Conservation (phyloP, 2,797 vertebrate genomes). For the Clarias fuscus region DNA sequence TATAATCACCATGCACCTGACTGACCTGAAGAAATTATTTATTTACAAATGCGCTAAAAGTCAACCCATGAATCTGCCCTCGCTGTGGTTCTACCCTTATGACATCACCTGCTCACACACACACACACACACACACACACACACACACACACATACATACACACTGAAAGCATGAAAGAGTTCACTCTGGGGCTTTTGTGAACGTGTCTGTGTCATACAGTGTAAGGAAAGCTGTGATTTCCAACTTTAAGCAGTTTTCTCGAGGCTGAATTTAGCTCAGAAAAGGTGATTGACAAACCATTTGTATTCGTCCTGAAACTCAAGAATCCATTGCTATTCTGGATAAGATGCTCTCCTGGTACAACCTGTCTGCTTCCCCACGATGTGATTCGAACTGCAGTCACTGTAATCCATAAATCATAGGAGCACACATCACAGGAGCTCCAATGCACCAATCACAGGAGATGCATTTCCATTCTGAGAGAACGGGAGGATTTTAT, state of each 20-base stretch:
- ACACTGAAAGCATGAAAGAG: neutral
- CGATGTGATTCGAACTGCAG: slow-evolving; percentile 32
- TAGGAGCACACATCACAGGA: slow-evolving; percentile 34
- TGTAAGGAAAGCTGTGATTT: neutral
- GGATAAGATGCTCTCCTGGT: slow-evolving; percentile 29
- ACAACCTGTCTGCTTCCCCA: slow-evolving; percentile 19
- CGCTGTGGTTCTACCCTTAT: neutral
- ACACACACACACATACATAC: too few relatives aligned
- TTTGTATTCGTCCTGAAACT: slow-evolving; percentile 42
- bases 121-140: neutral
- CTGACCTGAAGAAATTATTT: neutral
- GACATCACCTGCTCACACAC: neutral
- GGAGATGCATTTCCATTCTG: slow-evolving; percentile 31
- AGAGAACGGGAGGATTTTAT: slow-evolving; percentile 36
- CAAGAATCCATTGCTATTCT: slow-evolving; percentile 37
- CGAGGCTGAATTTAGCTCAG: neutral
- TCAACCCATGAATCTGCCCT: neutral
- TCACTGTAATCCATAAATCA: slow-evolving; percentile 50
- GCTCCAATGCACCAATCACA: slow-evolving; percentile 22
- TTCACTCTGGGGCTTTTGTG: neutral
- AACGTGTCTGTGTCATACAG: neutral
- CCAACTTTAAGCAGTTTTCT: neutral
- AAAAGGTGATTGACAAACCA: slow-evolving; percentile 21
- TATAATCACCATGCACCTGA: neutral
- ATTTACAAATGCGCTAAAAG: neutral